phyloP scores from a whole-genome alignment of 30 jellyfish, hydroid and myxozoan species.

The Aurelia sp. region DNA sequence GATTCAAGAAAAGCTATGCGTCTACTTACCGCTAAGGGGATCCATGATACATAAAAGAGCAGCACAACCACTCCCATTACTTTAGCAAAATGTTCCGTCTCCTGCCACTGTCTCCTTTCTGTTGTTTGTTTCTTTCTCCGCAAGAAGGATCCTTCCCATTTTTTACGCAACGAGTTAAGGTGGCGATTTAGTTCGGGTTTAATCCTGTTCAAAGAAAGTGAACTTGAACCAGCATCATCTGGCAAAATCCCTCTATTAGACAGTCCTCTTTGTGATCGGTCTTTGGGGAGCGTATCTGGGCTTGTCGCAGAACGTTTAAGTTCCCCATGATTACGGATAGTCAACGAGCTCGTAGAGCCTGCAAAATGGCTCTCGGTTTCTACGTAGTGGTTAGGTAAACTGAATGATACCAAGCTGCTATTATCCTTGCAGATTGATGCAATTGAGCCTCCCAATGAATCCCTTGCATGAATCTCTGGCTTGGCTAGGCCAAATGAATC shows the following conservation, averaged over 20 bases:
- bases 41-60: slow-evolving; percentile 77
- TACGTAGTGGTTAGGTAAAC: too few species aligned
- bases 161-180: slow-evolving; percentile 29
- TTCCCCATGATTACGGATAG: background rate
- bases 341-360: too few species aligned
- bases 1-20: too few species aligned
- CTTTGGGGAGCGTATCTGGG: slow-evolving; percentile 9
- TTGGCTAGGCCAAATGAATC: slow-evolving; percentile 13
- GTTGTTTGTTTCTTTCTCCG: background rate
- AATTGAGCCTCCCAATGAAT: too few species aligned
- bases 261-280: background rate
- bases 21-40: slow-evolving; percentile 89
- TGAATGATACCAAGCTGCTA: too few species aligned
- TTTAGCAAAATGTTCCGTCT: slow-evolving; percentile 81
- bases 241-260: background rate
- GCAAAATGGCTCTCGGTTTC: too few species aligned
- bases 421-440: too few species aligned
- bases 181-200: slow-evolving; percentile 35
- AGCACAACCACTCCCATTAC: slow-evolving; percentile 90
- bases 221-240: background rate
- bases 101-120: slow-evolving; percentile 62
- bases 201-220: background rate
- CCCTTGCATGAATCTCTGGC: background rate
- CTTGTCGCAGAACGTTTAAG: background rate
- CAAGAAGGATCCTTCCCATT: slow-evolving; percentile 12